A percentile compares a stretch with the other conserved stretches of the same genome.
These are phyloP conservation scores for Lophius piscatorius DNA, from an alignment of 2,113 vertebrate genomes.

Conservation along the genomic window DNA sequence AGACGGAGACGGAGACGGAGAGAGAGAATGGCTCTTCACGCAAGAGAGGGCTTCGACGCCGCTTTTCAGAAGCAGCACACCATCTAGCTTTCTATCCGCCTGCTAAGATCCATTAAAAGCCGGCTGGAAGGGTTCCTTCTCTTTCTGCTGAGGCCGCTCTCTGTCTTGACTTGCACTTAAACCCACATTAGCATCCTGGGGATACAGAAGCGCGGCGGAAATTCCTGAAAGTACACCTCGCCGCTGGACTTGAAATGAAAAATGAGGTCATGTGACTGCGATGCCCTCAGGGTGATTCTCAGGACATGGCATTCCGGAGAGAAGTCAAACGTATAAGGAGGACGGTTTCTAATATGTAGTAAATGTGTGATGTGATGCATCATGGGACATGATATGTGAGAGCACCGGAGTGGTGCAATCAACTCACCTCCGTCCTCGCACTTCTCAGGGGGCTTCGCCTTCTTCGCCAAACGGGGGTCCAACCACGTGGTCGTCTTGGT, in stretches of 20 bases:
- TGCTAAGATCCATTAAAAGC: constrained; percentile 74
- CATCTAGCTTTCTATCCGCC: constrained; percentile 52
- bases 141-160: constrained; percentile 45
- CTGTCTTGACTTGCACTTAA: constrained; percentile 62
- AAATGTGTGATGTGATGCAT: constrained; percentile 21
- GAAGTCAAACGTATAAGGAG: constrained; percentile 1
- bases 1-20: constrained; percentile 9
- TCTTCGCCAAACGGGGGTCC: constrained; percentile 96
- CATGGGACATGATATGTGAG: neutral
- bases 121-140: constrained; percentile 55
- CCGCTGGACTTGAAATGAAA: constrained; percentile 7
- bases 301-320: constrained; percentile 17
- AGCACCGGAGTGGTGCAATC: constrained; percentile 8
- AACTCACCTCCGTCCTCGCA: constrained; percentile 94
- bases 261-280: constrained; percentile 19
- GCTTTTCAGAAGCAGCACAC: constrained; percentile 58
- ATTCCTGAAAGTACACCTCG: constrained; percentile 28
- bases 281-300: constrained; percentile 13
- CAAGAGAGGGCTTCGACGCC: constrained; percentile 58
- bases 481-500: constrained; percentile 98
- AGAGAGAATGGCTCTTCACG: constrained; percentile 47
- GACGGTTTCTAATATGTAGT: too few species aligned
- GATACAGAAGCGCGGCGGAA: constrained; percentile 38
- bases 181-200: constrained; percentile 54
- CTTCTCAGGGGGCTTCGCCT: constrained; percentile 97